phyloP scores from a whole-genome alignment of 2,113 vertebrate genomes.

The Mugil cephalus region DNA sequence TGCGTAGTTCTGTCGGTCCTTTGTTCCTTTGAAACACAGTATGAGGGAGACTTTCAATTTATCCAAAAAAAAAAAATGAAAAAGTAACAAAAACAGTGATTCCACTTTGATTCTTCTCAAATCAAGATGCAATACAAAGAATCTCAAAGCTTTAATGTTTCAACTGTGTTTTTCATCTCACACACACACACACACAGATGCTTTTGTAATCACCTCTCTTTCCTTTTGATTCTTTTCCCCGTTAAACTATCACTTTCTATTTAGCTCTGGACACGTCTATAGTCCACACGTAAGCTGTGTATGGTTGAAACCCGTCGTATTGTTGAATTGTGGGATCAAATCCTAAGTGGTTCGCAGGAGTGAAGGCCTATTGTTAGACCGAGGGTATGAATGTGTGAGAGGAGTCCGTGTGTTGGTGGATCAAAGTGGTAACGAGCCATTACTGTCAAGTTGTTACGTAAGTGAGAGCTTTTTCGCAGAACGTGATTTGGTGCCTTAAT shows the following conservation, averaged over 20 bases:
- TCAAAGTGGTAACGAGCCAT: constrained; percentile 78
- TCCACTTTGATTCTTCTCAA: constrained; percentile 37
- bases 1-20: constrained; percentile 1
- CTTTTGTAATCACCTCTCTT: constrained; percentile 16
- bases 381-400: constrained; percentile 67
- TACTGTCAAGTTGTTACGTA: constrained; percentile 72
- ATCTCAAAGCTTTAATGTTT: constrained; percentile 37
- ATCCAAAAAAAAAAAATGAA: constrained; percentile 21
- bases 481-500: constrained; percentile 63
- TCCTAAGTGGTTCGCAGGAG: constrained; percentile 53
- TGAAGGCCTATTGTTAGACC: constrained; percentile 69
- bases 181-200: constrained; percentile 4
- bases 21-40: constrained; percentile 13
- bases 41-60: constrained; percentile 11
- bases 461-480: constrained; percentile 67
- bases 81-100: constrained; percentile 40
- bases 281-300: neutral
- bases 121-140: constrained; percentile 22
- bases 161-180: constrained; percentile 24
- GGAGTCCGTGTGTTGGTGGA: constrained; percentile 76
- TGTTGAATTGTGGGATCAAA: constrained; percentile 60
- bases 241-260: neutral
- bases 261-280: neutral
- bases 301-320: constrained; percentile 13
- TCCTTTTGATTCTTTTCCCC: constrained; percentile 5